Conservation (phyloP, 2,888 invertebrate genomes). For the Carpatolechia fugitivella region DNA sequence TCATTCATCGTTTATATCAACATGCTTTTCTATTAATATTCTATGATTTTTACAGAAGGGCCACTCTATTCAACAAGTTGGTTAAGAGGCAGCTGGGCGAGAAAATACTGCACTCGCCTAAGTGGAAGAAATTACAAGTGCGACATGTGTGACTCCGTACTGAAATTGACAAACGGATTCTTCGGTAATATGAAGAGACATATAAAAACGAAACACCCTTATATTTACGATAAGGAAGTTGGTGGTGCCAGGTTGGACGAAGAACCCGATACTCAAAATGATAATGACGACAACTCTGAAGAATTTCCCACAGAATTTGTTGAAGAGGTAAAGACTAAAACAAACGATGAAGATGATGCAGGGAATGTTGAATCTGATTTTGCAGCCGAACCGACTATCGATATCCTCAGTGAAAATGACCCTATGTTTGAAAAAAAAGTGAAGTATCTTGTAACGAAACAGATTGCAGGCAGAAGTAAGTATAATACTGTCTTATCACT, state of each 20-base stretch:
- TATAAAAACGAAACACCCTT: constrained; percentile 13
- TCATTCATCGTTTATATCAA: no score
- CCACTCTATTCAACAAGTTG: constrained; percentile 2
- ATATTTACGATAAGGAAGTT: constrained; percentile 11
- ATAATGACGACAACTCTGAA: background rate
- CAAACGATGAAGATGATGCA: background rate
- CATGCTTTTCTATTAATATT: no score
- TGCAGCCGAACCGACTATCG: background rate
- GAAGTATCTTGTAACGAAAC: constrained; percentile 8
- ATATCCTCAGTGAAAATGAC: constrained; percentile 7
- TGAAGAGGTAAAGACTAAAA: background rate
- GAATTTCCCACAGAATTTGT: background rate
- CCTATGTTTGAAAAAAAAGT: constrained; percentile 14
- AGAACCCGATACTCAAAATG: background rate
- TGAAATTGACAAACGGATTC: constrained; percentile 5
- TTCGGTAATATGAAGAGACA: constrained; percentile 17
- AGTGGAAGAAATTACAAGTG: constrained; percentile 11
- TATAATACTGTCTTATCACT: no score
- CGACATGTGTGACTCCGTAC: constrained; percentile 3
- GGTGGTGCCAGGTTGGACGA: background rate
- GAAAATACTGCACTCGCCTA: constrained; percentile 5
- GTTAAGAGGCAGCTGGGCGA: constrained; percentile 10
- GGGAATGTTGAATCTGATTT: background rate
- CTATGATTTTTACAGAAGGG: background rate
- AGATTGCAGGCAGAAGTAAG: constrained; percentile 11